phyloP scores from a whole-genome alignment of 2,113 vertebrate species.

The Cochlearius cochlearius region DNA sequence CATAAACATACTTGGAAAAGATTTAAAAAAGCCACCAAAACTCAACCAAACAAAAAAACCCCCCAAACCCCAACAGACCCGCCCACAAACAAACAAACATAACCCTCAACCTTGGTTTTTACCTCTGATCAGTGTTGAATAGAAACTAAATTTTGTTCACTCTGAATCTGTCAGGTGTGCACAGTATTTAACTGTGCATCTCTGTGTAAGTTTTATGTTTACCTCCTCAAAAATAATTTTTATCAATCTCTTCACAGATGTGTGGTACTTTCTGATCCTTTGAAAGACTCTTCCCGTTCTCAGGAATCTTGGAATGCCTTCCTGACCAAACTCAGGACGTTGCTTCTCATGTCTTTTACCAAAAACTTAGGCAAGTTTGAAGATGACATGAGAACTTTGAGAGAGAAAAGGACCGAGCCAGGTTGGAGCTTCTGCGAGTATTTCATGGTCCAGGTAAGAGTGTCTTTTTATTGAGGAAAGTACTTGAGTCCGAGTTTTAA shows the following conservation, averaged over 20 bases:
- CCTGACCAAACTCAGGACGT: constrained; percentile 92
- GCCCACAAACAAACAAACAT: neutral
- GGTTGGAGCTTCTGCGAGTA: constrained; percentile 99
- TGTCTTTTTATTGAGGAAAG: neutral
- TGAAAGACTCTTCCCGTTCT: constrained; percentile 97
- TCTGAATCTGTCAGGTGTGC: neutral
- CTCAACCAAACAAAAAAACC: neutral
- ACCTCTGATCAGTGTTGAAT: neutral
- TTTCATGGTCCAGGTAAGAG: constrained; percentile 96
- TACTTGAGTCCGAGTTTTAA: neutral
- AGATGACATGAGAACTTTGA: constrained; percentile 95
- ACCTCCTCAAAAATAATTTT: neutral
- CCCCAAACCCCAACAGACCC: neutral
- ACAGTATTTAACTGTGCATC: neutral
- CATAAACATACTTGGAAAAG: neutral
- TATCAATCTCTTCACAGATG: constrained; percentile 78
- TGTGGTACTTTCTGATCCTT: constrained; percentile 92
- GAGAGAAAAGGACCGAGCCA: constrained; percentile 95
- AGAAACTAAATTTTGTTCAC: neutral
- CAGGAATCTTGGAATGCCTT: constrained; percentile 98
- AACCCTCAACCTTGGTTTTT: neutral
- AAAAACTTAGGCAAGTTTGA: constrained; percentile 97
- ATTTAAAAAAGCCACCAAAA: neutral
- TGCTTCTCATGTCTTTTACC: constrained; percentile 98
- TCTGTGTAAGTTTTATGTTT: neutral